Conservation (phyloP, 23 tunicate species). For the Pegea sp. region DNA sequence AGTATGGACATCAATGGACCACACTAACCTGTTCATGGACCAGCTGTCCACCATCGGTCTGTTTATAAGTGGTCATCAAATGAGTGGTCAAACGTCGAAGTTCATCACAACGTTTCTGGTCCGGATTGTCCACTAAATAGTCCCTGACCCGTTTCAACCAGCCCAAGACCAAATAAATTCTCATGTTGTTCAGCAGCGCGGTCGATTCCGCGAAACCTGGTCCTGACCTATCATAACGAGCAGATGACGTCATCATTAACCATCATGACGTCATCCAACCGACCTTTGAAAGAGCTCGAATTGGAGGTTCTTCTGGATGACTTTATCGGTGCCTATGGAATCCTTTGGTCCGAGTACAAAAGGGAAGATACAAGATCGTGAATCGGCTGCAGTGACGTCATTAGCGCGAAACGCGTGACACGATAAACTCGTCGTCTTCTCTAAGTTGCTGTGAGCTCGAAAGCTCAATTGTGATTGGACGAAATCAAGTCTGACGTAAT, state of each 20-base stretch:
- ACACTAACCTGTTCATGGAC: slow-evolving; percentile 20
- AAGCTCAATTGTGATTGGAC: slow-evolving; percentile 53
- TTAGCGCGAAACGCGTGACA: slow-evolving; percentile 74
- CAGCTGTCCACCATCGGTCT: slow-evolving; percentile 23
- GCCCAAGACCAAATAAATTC: slow-evolving; percentile 49
- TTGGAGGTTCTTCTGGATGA: slow-evolving; percentile 15
- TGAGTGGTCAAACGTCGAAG: slow-evolving; percentile 38
- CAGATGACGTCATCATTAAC: neutral
- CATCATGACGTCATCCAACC: neutral
- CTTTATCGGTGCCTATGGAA: neutral
- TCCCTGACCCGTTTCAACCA: slow-evolving; percentile 46
- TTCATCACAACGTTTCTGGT: slow-evolving; percentile 22
- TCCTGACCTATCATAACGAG: slow-evolving; percentile 29
- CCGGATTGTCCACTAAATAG: slow-evolving; percentile 47
- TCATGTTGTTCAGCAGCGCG: slow-evolving; percentile 68
- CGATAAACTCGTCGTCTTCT: slow-evolving; percentile 47
- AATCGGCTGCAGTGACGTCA: slow-evolving; percentile 8
- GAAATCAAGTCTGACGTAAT: slow-evolving; percentile 35
- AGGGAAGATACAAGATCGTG: slow-evolving; percentile 21
- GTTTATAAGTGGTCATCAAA: slow-evolving; percentile 20
- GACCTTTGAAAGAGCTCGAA: slow-evolving; percentile 55
- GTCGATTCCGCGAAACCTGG: slow-evolving; percentile 54
- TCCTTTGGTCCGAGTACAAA: slow-evolving; percentile 41
- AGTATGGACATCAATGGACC: neutral
- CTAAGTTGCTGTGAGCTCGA: slow-evolving; percentile 42